Conservation (phyloP, 2,797 vertebrate genomes). For the Sebastes oblongus region DNA sequence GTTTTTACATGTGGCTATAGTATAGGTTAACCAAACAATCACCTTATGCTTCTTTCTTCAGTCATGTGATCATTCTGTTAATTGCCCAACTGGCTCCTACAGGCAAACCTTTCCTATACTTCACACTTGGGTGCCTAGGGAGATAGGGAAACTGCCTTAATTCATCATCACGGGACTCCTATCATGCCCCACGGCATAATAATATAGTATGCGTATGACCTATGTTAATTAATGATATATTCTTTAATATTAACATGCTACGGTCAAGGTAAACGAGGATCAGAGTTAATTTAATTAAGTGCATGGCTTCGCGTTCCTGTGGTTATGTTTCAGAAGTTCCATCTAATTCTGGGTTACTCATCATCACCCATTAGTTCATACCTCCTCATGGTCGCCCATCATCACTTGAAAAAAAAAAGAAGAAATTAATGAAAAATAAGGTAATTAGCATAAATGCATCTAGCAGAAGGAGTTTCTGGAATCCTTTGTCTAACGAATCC, state of each 20-base stretch:
- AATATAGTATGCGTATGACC: constrained; percentile 69
- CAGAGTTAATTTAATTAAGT: constrained; percentile 78
- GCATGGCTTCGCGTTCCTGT: constrained; percentile 62
- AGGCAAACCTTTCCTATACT: constrained; percentile 33
- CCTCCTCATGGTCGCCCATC: constrained; percentile 36
- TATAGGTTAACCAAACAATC: constrained; percentile 10
- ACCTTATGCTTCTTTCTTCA: not conserved
- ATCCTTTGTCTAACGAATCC: not conserved
- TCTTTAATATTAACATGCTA: constrained; percentile 74
- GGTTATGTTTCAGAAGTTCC: constrained; percentile 68
- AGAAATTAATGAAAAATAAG: not conserved
- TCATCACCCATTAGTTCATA: constrained; percentile 53
- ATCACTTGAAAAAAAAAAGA: not conserved
- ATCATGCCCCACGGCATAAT: constrained; percentile 59
- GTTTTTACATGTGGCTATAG: not conserved
- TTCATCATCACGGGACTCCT: constrained; percentile 63
- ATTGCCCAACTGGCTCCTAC: constrained; percentile 29
- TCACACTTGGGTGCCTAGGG: constrained; percentile 62
- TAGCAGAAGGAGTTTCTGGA: not conserved
- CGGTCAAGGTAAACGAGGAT: constrained; percentile 71
- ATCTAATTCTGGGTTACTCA: constrained; percentile 52
- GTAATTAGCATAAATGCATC: constrained; percentile 53
- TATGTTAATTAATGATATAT: constrained; percentile 78
- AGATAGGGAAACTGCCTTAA: constrained; percentile 60
- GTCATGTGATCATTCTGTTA: constrained; percentile 30